These are phyloP conservation scores for Chelonus formosanus DNA, from an alignment of 2,888 invertebrate genomes.

Conservation along the genomic window DNA sequence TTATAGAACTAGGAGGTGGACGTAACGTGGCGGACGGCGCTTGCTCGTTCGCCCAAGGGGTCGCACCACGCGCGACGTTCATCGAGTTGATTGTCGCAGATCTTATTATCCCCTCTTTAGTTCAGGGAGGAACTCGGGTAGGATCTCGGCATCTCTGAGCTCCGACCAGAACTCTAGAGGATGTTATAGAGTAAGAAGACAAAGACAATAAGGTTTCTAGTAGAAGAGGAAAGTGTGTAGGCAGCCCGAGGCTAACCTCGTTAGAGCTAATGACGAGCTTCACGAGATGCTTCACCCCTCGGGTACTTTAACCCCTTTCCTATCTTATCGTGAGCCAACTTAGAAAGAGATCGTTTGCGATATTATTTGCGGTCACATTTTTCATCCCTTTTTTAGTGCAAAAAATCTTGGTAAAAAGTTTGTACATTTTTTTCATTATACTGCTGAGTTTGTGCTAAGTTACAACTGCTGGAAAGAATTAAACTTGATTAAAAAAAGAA, in stretches of 20 bases:
- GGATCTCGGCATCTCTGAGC: slow-evolving; percentile 7
- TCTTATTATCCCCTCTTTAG: slow-evolving; percentile 61
- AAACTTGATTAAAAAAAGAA: neutral
- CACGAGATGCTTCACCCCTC: slow-evolving; percentile 45
- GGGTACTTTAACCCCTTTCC: slow-evolving; percentile 7
- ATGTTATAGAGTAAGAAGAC: neutral
- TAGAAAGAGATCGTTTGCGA: slow-evolving; percentile 11
- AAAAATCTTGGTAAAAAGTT: neutral
- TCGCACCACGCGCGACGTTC: slow-evolving; percentile 46
- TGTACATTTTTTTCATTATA: neutral
- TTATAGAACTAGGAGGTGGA: slow-evolving; percentile 41
- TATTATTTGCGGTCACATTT: slow-evolving; percentile 31
- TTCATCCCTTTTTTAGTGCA: slow-evolving; percentile 2
- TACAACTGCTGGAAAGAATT: too few relatives aligned
- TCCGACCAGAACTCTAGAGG: neutral
- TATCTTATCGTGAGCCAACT: slow-evolving; percentile 19
- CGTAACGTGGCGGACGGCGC: slow-evolving; percentile 59
- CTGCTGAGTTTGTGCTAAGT: neutral
- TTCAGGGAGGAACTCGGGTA: slow-evolving; percentile 14
- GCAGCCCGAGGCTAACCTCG: slow-evolving; percentile 58
- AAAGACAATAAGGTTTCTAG: slow-evolving; percentile 2
- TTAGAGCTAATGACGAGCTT: slow-evolving; percentile 60
- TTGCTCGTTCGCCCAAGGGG: slow-evolving; percentile 53
- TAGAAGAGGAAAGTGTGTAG: slow-evolving; percentile 26
- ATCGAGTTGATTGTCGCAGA: slow-evolving; percentile 61